Conservation (phyloP, 1,140 invertebrate genomes). For the Papilio machaon region DNA sequence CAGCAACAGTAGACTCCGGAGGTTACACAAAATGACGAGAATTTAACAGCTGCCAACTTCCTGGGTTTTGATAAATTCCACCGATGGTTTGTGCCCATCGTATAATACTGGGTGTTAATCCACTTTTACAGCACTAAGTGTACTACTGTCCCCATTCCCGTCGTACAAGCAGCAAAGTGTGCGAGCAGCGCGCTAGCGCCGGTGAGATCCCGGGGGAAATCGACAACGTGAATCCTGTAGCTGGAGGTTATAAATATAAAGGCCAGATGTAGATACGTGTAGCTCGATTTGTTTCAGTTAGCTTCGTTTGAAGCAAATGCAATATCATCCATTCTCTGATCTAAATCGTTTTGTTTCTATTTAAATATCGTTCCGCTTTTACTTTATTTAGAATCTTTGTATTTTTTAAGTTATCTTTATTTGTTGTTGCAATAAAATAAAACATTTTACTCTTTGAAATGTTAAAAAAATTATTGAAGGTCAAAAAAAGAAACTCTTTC, state of each 20-base stretch:
- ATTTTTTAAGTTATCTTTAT: constrained; percentile 15
- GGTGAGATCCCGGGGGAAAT: constrained; percentile 31
- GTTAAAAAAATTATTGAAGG: no score
- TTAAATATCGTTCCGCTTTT: constrained; percentile 26
- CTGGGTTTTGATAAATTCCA: background rate
- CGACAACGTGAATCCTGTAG: constrained; percentile 27
- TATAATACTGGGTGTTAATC: background rate
- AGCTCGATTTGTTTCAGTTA: constrained; percentile 39
- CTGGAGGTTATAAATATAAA: constrained; percentile 33
- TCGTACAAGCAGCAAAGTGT: background rate
- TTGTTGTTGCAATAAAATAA: background rate
- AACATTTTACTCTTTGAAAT: background rate
- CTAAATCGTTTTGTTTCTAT: constrained; percentile 36
- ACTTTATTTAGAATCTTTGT: constrained; percentile 19
- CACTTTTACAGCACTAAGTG: background rate
- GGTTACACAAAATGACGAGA: background rate
- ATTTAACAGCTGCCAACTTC: background rate
- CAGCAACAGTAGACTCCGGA: no score
- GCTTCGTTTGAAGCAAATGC: constrained; percentile 6
- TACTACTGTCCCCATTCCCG: background rate
- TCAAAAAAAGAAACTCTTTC: background rate
- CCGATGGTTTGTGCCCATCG: background rate
- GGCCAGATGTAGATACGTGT: constrained; percentile 37
- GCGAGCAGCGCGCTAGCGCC: background rate
- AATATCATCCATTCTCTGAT: constrained; percentile 13